Evolutionary conservation across 64 coral and sea anemone species (phyloP).

Genomic region (Dendronephthya gigantea): DNA sequence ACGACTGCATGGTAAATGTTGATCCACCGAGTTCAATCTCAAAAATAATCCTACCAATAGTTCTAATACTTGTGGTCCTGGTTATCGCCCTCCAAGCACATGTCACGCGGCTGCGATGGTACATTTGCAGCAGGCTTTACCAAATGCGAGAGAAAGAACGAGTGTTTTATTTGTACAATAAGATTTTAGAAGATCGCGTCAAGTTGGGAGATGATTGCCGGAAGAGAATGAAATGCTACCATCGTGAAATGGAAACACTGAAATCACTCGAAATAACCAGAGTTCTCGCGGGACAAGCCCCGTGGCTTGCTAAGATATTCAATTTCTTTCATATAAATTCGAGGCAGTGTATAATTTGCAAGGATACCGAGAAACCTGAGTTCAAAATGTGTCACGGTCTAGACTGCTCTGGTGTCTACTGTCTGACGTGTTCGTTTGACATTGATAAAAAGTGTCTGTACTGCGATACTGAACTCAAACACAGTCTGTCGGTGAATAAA

Average conservation of each 20-base stretch:
- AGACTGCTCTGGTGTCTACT: background rate
- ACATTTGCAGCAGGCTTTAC: background rate
- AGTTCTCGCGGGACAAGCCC: background rate
- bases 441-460: slow-evolving; percentile 18
- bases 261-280: background rate
- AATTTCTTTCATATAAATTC: background rate
- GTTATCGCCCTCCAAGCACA: background rate
- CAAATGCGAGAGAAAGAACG: background rate
- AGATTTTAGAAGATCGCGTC: slow-evolving; percentile 3
- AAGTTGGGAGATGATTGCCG: background rate
- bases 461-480: background rate
- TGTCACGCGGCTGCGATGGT: background rate
- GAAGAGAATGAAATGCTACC: slow-evolving; percentile 14
- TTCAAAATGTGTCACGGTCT: background rate
- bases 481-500: background rate
- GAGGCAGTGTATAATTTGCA: background rate
- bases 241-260: background rate
- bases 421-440: slow-evolving; percentile 11
- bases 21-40: background rate
- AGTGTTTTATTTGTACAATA: slow-evolving; percentile 17
- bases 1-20: background rate
- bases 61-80: background rate
- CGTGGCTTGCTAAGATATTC: background rate
- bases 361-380: background rate
- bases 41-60: background rate